Evolutionary conservation across 2,113 vertebrate species (phyloP).

Genomic region (Varanus komodoensis): DNA sequence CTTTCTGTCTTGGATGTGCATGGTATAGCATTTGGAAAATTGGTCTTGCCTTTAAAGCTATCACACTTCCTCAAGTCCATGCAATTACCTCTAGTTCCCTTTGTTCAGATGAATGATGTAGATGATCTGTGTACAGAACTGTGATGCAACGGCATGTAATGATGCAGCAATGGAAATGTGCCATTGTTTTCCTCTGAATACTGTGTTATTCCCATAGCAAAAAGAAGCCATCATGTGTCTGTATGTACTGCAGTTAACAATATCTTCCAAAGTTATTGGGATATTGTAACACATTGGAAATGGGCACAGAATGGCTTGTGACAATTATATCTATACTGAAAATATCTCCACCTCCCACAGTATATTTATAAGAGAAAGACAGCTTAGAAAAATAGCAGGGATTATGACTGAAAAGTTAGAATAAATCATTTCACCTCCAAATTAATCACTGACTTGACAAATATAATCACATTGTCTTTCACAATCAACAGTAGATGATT

Average conservation of each 20-base stretch:
- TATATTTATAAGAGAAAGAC: neutral
- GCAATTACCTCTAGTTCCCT: neutral
- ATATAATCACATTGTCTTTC: neutral
- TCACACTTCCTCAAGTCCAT: neutral
- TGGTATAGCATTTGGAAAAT: too few relatives aligned
- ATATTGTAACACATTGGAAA: neutral
- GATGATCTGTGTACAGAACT: neutral
- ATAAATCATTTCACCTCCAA: neutral
- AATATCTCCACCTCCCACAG: too few relatives aligned
- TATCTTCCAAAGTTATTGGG: neutral
- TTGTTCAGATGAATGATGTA: neutral
- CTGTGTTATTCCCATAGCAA: neutral
- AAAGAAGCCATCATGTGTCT: neutral
- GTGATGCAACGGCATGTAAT: neutral
- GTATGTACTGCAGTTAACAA: neutral
- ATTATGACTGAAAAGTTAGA: neutral
- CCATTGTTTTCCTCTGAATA: neutral
- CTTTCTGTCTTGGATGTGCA: too few relatives aligned
- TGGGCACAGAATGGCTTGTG: too few relatives aligned
- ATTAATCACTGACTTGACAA: neutral
- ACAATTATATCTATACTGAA: neutral
- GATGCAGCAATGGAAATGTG: neutral
- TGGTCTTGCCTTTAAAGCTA: neutral
- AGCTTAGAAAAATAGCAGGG: neutral
- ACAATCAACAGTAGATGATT: neutral